phyloP scores from a whole-genome alignment of 2,888 invertebrate genomes.

The Formica aserva region DNA sequence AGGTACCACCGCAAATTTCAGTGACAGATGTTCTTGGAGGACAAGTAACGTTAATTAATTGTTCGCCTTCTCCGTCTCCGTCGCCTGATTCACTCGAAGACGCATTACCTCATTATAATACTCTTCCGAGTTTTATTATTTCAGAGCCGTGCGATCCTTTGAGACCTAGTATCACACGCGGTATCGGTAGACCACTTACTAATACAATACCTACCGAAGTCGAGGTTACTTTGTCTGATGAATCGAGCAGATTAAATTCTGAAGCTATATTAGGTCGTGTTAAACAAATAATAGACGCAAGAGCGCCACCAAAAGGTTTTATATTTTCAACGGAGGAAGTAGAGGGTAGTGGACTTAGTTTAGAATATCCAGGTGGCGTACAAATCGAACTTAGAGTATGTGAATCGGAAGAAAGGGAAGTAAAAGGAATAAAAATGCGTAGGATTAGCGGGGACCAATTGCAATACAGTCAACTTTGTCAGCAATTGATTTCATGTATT shows the following conservation, averaged over 20 bases:
- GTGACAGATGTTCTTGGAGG: conserved; percentile 96
- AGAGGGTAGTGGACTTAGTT: conserved; percentile 87
- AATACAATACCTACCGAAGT: conserved; percentile 85
- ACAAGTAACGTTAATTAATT: conserved; percentile 92
- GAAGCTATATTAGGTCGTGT: conserved; percentile 93
- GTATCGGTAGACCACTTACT: conserved; percentile 88
- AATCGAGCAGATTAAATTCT: conserved; percentile 92
- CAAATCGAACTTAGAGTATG: conserved; percentile 94
- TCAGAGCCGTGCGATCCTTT: conserved; percentile 91
- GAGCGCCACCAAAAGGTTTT: conserved; percentile 90
- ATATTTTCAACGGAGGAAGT: conserved; percentile 87
- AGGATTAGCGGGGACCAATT: conserved; percentile 95
- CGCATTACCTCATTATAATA: conserved; percentile 81
- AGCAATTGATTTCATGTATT: conserved; percentile 94
- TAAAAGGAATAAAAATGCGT: conserved; percentile 94
- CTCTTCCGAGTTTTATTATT: conserved; percentile 88
- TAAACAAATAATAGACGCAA: conserved; percentile 92
- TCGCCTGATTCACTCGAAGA: conserved; percentile 84
- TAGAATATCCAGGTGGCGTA: conserved; percentile 93
- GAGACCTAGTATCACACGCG: conserved; percentile 93
- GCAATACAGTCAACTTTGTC: conserved; percentile 95
- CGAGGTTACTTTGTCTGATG: conserved; percentile 92
- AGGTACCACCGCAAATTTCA: conserved; percentile 93
- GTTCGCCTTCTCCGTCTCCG: conserved; percentile 89
- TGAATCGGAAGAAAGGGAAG: conserved; percentile 90